Percentiles rank a stretch among this genome's conserved stretches.
phyloP scores from a whole-genome alignment of 2,113 vertebrate genomes.

The Syngnathus scovelli region DNA sequence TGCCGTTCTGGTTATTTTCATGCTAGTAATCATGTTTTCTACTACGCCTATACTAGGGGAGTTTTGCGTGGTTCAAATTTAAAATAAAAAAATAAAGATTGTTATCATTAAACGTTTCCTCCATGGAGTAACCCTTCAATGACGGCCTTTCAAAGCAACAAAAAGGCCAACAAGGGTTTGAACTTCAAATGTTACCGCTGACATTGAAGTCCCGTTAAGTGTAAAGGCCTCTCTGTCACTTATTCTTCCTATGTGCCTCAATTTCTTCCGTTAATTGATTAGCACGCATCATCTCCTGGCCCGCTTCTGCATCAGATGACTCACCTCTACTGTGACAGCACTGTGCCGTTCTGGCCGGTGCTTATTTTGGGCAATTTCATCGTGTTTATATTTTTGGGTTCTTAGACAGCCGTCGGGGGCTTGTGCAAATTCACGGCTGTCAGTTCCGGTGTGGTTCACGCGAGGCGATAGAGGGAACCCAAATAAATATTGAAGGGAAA shows the following conservation, averaged over 20 bases:
- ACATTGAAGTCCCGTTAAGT: not conserved
- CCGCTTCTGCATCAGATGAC: constrained; percentile 54
- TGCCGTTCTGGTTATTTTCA: too few relatives aligned
- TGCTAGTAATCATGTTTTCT: too few relatives aligned
- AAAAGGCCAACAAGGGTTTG: not conserved
- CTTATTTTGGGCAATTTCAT: constrained; percentile 70
- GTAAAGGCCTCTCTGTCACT: constrained; percentile 1
- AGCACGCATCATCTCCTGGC: constrained; percentile 52
- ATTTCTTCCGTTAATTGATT: constrained; percentile 53
- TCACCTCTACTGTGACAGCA: constrained; percentile 66
- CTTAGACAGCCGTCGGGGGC: constrained; percentile 66
- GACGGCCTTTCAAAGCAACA: not conserved
- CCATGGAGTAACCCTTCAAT: not conserved
- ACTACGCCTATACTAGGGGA: too few relatives aligned
- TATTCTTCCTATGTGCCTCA: constrained; percentile 52
- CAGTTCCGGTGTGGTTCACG: constrained; percentile 66
- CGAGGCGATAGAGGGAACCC: constrained; percentile 64
- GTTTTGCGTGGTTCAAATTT: too few relatives aligned
- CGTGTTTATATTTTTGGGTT: constrained; percentile 69
- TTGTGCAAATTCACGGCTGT: constrained; percentile 63
- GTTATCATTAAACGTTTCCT: not conserved
- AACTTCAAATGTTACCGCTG: not conserved
- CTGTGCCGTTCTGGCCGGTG: constrained; percentile 66
- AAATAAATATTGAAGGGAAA: constrained; percentile 70
- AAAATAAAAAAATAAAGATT: too few relatives aligned